These are phyloP conservation scores for Salvelinus fontinalis DNA, from an alignment of 2,113 vertebrate genomes.

Conservation along the genomic window DNA sequence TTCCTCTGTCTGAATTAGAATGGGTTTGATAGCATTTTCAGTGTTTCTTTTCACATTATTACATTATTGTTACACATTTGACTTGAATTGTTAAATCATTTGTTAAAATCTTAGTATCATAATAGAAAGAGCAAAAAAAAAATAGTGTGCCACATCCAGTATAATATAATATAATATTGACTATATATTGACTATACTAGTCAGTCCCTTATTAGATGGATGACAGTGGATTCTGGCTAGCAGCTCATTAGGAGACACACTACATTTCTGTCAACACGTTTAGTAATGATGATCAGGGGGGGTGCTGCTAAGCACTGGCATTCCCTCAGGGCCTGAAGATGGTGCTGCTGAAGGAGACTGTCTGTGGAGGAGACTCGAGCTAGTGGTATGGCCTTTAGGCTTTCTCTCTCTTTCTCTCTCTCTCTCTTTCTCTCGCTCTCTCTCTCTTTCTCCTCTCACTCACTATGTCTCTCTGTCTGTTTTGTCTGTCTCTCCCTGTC, in stretches of 20 bases:
- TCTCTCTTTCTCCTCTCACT: too few species aligned
- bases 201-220: constrained; percentile 51
- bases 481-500: too few species aligned
- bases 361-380: constrained; percentile 29
- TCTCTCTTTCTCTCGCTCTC: too few species aligned
- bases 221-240: constrained; percentile 44
- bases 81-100: background rate
- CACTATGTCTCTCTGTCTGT: too few species aligned
- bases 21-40: background rate
- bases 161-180: too few species aligned
- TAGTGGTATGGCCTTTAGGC: background rate
- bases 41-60: background rate
- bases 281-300: constrained; percentile 49
- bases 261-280: constrained; percentile 66
- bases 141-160: constrained; percentile 1
- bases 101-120: constrained; percentile 8
- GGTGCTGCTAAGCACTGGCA: constrained; percentile 40
- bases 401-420: background rate
- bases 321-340: constrained; percentile 43
- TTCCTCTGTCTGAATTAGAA: background rate
- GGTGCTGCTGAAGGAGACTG: constrained; percentile 38
- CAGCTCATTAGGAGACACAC: constrained; percentile 69
- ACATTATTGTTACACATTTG: background rate
- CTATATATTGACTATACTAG: too few species aligned
- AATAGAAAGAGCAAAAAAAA: constrained; percentile 47